phyloP scores from a whole-genome alignment of 2,888 invertebrate genomes.

The Scaeva pyrastri region DNA sequence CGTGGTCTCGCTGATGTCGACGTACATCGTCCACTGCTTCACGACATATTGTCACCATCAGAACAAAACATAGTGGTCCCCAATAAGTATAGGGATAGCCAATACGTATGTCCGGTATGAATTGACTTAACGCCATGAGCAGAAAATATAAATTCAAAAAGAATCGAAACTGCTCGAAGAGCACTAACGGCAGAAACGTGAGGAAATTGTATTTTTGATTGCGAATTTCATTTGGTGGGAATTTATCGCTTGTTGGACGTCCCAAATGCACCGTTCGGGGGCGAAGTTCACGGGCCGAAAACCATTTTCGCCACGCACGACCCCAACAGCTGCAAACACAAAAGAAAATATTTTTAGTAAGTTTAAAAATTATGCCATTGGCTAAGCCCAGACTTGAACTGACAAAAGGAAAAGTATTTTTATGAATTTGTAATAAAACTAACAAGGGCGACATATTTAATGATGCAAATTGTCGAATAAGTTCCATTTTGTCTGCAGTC shows the following conservation, averaged over 20 bases:
- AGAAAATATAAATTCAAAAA: slow-evolving; percentile 99
- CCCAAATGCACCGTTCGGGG: slow-evolving; percentile 92
- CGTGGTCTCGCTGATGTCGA: slow-evolving; percentile 95
- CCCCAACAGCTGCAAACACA: slow-evolving; percentile 88
- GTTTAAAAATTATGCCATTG: not conserved
- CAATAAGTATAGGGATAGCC: slow-evolving; percentile 99
- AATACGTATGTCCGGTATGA: slow-evolving; percentile 97
- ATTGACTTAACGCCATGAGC: slow-evolving; percentile 98
- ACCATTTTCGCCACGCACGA: slow-evolving; percentile 89
- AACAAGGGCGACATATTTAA: not conserved
- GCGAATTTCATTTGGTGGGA: slow-evolving; percentile 97
- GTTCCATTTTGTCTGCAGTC: not conserved
- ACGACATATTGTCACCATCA: slow-evolving; percentile 97
- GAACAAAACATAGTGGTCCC: slow-evolving; percentile 98
- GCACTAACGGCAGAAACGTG: slow-evolving; percentile 94
- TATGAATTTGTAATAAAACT: not conserved
- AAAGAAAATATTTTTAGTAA: not conserved
- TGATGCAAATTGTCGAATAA: not conserved
- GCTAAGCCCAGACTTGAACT: not conserved
- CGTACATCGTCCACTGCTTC: slow-evolving; percentile 98
- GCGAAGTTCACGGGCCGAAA: slow-evolving; percentile 89
- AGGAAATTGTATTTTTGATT: slow-evolving; percentile 99
- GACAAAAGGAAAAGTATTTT: not conserved
- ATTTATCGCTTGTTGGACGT: slow-evolving; percentile 91
- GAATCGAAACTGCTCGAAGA: slow-evolving; percentile 99